A percentile compares a stretch with the other conserved stretches of the same genome.
Conservation (phyloP, 2,797 vertebrate genomes). For the Serranus cabrilla region DNA sequence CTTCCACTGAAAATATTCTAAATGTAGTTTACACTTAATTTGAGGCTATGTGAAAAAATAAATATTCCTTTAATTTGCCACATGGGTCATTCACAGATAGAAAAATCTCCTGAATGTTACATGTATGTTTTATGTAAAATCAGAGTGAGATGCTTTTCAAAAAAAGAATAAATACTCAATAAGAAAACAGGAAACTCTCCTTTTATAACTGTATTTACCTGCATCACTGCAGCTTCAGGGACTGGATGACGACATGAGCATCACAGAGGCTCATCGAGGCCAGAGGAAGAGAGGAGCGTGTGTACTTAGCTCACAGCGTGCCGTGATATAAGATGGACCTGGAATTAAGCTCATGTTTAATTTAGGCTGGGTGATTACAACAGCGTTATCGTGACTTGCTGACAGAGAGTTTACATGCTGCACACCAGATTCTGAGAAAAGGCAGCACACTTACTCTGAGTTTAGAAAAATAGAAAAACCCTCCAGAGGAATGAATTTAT, state of each 20-base stretch:
- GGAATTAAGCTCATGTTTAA: constrained; percentile 23
- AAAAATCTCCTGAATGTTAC: too few species aligned
- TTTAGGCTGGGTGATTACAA: not conserved
- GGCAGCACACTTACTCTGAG: not conserved
- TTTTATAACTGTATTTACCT: not conserved
- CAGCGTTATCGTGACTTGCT: constrained; percentile 12
- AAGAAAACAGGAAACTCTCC: not conserved
- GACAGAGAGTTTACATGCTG: not conserved
- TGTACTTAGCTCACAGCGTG: not conserved
- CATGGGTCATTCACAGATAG: too few species aligned
- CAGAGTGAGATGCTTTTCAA: too few species aligned
- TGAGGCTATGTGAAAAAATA: too few species aligned
- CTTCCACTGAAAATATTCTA: too few species aligned
- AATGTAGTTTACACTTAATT: too few species aligned
- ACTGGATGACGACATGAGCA: not conserved
- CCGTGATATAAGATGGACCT: not conserved
- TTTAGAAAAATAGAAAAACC: not conserved
- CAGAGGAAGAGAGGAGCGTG: not conserved
- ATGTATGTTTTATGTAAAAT: too few species aligned
- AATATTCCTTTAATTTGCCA: too few species aligned
- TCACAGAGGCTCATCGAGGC: not conserved
- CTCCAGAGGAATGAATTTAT: not conserved
- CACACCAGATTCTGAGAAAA: not conserved
- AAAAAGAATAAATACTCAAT: too few species aligned
- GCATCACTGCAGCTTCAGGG: not conserved